Evolutionary conservation across 2,113 vertebrate species (phyloP).

Genomic region (Chlorodrepanis virens): DNA sequence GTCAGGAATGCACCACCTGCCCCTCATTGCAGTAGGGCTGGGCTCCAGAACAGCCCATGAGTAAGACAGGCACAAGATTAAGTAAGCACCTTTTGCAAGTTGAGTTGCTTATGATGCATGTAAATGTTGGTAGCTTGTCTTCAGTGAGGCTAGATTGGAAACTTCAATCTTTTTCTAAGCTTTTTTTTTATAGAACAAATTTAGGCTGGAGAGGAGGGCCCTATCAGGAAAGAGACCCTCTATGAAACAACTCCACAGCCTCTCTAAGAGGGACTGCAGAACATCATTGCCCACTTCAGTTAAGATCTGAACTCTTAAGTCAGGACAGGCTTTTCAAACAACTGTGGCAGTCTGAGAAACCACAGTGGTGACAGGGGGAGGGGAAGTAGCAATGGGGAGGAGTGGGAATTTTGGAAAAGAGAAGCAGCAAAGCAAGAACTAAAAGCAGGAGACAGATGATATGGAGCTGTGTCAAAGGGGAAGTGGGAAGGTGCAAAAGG

Average conservation of each 20-base stretch:
- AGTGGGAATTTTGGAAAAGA: background rate
- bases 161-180: background rate
- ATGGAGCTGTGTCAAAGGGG: background rate
- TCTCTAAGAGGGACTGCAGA: background rate
- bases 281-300: background rate
- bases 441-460: background rate
- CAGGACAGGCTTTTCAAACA: background rate
- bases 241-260: background rate
- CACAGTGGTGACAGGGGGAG: background rate
- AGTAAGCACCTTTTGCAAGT: background rate
- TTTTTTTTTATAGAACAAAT: background rate
- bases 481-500: conserved; percentile 11
- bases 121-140: background rate
- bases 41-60: background rate
- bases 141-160: background rate
- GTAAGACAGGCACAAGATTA: background rate
- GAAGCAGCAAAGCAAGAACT: conserved; percentile 36
- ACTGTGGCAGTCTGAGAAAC: background rate
- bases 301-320: background rate
- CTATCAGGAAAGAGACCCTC: background rate
- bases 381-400: background rate
- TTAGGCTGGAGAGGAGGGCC: background rate
- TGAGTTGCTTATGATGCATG: background rate
- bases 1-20: background rate
- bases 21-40: background rate